Base-by-base conservation (phyloP, 2,113 vertebrate species). In the Alces alces region DNA sequence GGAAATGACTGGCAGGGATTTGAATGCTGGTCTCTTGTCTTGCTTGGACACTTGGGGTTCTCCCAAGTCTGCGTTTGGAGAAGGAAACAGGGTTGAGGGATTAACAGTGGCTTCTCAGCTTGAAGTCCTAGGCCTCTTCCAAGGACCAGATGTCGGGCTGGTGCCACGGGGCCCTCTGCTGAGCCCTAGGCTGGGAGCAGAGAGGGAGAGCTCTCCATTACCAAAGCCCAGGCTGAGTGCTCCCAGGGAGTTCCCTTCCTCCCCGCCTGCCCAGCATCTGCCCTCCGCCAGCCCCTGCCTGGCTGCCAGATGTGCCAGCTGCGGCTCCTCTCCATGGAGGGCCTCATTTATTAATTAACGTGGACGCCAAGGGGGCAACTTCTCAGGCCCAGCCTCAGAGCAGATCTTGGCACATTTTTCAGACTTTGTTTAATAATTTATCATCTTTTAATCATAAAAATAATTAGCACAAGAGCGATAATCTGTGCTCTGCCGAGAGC, bases 381-480 rank as follows among this genome's bases (percentile, higher is more conserved):
- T 97, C 96, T 98, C 97, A 89, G 97, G 89, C 89, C 98, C 97
- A 94, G 96, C 95, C 97, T 98, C 98, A 89, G 97, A 97, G 96
- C 97, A 98, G 95, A 97, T 95, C 97, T 98, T 98, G 97, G 97
- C 97, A 98, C 96, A 96, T 97, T 97, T 98, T 97, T 98, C 95
- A 98, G 97, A 98, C 97, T 98, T 98, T 97, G 97, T 98, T 98
- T 98, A 98, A 98, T 98, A 98, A 98, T 98, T 98, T 97, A 98
- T 98, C 95, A 98, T 98, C 97, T 97, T 98, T 98, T 98, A 98
- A 98, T 98, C 98, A 97, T 98, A 98, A 98, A 98, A 98, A 98
- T 98, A 98, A 98, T 98, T 98, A 98, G 96, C 98, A 97, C 96
- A 97, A 94, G 96, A 97, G 96, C 11, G 13, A 97, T 98, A 97